These are phyloP conservation scores for Hydrophis major DNA, from an alignment of 2,797 vertebrate species.

Conservation along the genomic window DNA sequence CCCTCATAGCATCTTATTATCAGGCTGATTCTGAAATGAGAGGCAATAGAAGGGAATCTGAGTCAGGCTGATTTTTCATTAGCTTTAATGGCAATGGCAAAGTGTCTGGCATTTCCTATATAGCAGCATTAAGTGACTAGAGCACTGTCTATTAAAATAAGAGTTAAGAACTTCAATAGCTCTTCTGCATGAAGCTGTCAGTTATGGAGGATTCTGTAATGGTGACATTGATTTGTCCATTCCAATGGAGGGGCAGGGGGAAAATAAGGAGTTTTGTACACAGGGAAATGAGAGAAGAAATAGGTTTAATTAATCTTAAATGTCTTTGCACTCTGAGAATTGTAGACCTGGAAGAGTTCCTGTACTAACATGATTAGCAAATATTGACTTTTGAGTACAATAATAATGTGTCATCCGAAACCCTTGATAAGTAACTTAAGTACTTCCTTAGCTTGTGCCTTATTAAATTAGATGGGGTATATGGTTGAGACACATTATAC, in stretches of 20 bases:
- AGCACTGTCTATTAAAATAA: conserved; percentile 18
- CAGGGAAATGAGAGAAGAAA: conserved; percentile 52
- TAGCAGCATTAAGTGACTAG: conserved; percentile 32
- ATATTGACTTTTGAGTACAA: conserved; percentile 79
- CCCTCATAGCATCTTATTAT: background rate
- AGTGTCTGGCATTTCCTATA: conserved; percentile 20
- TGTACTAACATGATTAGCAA: conserved; percentile 79
- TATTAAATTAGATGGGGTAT: conserved; percentile 75
- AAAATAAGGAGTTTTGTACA: background rate
- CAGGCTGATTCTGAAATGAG: background rate
- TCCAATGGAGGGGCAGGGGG: conserved; percentile 22
- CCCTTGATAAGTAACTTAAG: conserved; percentile 79
- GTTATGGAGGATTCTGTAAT: conserved; percentile 24
- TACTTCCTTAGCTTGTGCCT: conserved; percentile 77
- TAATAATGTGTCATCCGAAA: conserved; percentile 79
- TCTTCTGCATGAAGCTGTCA: conserved; percentile 31
- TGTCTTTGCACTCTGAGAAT: conserved; percentile 71
- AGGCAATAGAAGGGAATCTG: background rate
- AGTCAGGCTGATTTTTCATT: conserved; percentile 28
- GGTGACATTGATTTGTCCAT: conserved; percentile 40
- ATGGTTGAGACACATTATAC: conserved; percentile 63
- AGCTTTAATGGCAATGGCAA: conserved; percentile 26
- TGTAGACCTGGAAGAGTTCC: conserved; percentile 74
- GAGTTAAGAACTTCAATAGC: conserved; percentile 13
- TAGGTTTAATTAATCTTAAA: conserved; percentile 76